These are phyloP conservation scores for Erebia palarica DNA, from an alignment of 2,888 invertebrate genomes.

Conservation along the genomic window DNA sequence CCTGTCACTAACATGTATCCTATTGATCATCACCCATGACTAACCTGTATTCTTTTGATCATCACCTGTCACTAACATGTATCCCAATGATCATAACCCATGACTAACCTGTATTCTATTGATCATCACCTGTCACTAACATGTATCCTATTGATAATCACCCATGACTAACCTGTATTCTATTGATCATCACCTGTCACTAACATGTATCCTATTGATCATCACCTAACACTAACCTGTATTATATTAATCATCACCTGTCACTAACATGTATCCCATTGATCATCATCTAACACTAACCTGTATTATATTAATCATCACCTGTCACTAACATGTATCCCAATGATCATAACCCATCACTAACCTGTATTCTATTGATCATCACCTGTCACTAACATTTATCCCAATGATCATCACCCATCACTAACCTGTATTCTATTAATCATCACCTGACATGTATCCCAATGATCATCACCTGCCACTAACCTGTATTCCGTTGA, in stretches of 20 bases:
- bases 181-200: not conserved
- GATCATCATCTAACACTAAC: too few species aligned
- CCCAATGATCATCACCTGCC: not conserved
- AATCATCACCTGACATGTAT: not conserved
- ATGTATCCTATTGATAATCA: not conserved
- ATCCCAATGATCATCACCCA: not conserved
- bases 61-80: not conserved
- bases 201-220: not conserved
- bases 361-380: not conserved
- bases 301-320: not conserved
- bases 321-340: too few species aligned
- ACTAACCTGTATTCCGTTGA: conserved; percentile 57
- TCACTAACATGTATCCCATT: not conserved
- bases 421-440: not conserved
- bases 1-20: not conserved
- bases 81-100: too few species aligned
- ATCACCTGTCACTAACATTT: not conserved
- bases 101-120: not conserved
- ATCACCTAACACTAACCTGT: not conserved
- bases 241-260: not conserved
- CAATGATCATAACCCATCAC: too few species aligned
- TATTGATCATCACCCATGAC: too few species aligned
- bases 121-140: not conserved
- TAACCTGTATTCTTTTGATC: not conserved
- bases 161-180: not conserved